phyloP scores from a whole-genome alignment of 2,888 invertebrate genomes.

The Stomorhina lunata region DNA sequence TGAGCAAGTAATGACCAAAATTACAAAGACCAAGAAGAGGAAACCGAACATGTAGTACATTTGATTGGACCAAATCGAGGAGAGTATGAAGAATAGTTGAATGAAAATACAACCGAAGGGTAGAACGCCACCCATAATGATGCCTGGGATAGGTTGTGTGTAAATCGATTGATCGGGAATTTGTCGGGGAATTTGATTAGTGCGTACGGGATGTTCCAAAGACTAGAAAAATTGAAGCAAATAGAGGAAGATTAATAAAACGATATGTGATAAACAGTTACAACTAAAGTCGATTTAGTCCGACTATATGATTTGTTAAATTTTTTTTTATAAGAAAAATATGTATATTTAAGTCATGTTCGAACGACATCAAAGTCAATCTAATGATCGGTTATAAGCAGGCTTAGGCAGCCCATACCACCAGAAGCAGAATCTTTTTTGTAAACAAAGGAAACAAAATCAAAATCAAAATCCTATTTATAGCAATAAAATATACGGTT shows the following conservation, averaged over 20 bases:
- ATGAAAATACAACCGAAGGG: slow-evolving; percentile 99
- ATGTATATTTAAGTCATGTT: too few species aligned
- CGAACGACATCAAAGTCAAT: too few species aligned
- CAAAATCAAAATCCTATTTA: too few species aligned
- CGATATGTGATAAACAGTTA: too few species aligned
- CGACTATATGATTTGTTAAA: too few species aligned
- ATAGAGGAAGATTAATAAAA: neutral
- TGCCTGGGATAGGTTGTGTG: slow-evolving; percentile 96
- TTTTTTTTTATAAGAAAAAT: too few species aligned
- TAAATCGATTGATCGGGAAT: slow-evolving; percentile 99
- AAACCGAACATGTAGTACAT: slow-evolving; percentile 99
- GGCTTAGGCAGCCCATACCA: too few species aligned
- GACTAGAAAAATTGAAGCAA: slow-evolving; percentile 85
- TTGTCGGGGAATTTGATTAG: slow-evolving; percentile 98
- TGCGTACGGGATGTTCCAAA: slow-evolving; percentile 97
- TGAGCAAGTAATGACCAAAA: slow-evolving; percentile 98
- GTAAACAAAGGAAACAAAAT: too few species aligned
- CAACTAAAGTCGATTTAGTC: too few species aligned
- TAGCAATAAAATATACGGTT: too few species aligned
- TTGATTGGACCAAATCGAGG: slow-evolving; percentile 97
- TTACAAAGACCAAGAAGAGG: slow-evolving; percentile 97
- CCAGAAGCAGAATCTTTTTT: too few species aligned
- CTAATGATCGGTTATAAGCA: too few species aligned
- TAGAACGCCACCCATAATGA: slow-evolving; percentile 98
- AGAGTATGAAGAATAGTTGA: slow-evolving; percentile 98